Conservation (phyloP, 2,888 invertebrate genomes). For the Cataglyphis albicans region DNA sequence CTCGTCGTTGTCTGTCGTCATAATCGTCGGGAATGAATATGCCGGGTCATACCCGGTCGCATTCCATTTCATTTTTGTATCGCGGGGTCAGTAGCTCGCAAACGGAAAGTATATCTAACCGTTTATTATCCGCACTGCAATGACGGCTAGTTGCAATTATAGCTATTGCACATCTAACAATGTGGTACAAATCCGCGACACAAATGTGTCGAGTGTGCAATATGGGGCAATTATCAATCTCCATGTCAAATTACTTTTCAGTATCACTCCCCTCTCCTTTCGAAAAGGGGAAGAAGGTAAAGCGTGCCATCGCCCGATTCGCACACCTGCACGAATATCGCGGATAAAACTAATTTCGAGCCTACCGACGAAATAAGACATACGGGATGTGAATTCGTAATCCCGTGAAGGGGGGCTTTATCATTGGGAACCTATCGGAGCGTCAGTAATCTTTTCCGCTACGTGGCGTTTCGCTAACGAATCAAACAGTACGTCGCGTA, state of each 20-base stretch:
- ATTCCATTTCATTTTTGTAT: constrained; percentile 15
- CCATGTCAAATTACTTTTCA: constrained; percentile 72
- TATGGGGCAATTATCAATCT: constrained; percentile 66
- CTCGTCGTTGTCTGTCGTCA: constrained; percentile 38
- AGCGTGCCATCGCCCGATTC: constrained; percentile 30
- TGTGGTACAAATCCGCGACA: constrained; percentile 21
- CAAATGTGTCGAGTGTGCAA: not conserved
- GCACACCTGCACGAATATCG: constrained; percentile 60
- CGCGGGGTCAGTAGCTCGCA: constrained; percentile 11
- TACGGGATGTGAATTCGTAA: constrained; percentile 53
- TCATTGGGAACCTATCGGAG: constrained; percentile 60
- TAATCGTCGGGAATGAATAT: constrained; percentile 48
- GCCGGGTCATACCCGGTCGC: constrained; percentile 11
- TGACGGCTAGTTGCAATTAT: constrained; percentile 66
- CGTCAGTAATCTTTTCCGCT: constrained; percentile 57
- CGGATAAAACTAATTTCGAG: constrained; percentile 63
- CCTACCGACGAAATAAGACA: constrained; percentile 54
- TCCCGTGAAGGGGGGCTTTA: constrained; percentile 33
- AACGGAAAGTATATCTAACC: constrained; percentile 33
- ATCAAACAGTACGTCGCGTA: constrained; percentile 48
- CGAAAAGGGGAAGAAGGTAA: not conserved
- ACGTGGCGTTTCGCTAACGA: constrained; percentile 39
- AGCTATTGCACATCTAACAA: constrained; percentile 47
- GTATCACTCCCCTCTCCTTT: constrained; percentile 34
- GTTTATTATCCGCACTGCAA: constrained; percentile 34